phyloP scores from a whole-genome alignment of 2,113 vertebrate genomes.

The Petroica traversi region DNA sequence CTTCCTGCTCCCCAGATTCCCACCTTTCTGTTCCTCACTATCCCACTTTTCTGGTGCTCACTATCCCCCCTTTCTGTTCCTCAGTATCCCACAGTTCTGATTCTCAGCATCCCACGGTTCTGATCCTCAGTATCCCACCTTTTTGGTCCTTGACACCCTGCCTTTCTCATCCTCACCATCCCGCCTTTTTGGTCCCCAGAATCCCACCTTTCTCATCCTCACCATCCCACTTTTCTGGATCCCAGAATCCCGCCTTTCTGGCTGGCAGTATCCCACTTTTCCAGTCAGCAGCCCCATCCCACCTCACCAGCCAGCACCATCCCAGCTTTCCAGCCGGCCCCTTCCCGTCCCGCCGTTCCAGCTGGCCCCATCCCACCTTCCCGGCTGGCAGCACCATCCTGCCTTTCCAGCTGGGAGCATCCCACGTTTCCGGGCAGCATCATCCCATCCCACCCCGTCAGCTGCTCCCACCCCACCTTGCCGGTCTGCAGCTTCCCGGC shows the following conservation, averaged over 20 bases:
- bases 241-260: not conserved
- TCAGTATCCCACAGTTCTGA: fast-evolving
- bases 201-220: no score
- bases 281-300: not conserved
- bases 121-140: fast-evolving
- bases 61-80: no score
- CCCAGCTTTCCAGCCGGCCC: not conserved
- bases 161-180: not conserved
- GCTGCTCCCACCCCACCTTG: fast-evolving
- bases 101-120: not conserved
- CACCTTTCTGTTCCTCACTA: not conserved
- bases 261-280: not conserved
- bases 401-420: fast-evolving
- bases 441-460: not conserved
- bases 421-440: not conserved
- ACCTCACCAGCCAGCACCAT: not conserved
- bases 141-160: fast-evolving
- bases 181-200: not conserved
- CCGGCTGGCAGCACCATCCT: not conserved
- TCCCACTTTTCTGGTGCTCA: not conserved
- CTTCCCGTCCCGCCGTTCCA: not conserved
- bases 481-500: no score
- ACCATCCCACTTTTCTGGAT: fast-evolving
- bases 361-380: not conserved
- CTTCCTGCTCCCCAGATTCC: not conserved